Base-by-base conservation (phyloP, 30 jellyfish, hydroid and myxozoan genomes). In the Pseudorhiza aurosa region DNA sequence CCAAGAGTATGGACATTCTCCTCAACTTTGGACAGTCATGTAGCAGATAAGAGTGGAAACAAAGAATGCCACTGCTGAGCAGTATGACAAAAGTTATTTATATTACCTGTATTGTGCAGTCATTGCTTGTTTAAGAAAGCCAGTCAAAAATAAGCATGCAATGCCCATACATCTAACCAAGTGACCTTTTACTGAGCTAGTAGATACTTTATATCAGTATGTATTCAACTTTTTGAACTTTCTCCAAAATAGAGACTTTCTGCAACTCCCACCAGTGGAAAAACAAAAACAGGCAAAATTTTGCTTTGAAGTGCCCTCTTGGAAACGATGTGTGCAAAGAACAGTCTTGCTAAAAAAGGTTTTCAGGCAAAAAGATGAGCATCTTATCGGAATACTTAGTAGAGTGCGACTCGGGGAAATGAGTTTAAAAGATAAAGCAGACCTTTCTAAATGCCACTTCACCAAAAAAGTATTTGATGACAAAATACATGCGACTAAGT, bases 201-300 rank as follows among this genome's bases (percentile, higher is more conserved):
- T n/a, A n/a, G n/a, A n/a, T n/a, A n/a, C n/a, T n/a, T n/a, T n/a
- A n/a, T n/a, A n/a, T n/a, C n/a, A n/a, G n/a, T n/a, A n/a, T n/a
- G n/a, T n/a, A n/a, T n/a, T n/a, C n/a, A n/a, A n/a, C n/a, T n/a
- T n/a, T 39, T 39, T 39, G 7, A 39, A 1, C 24, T 6, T 53
- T 1, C 5, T 53, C 14, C 36, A 17, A n/a, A 1, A 17, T 68
- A 87, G 96, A 46, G 96, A 87, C 45, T 87, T 87, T 47, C 85
- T 87, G 2, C 96, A 87, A 89, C 89, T 87, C 31, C 96, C 96
- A 62, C 96, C 96, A 22, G 96, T 87, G 15, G 39, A 68, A 5
- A 58, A 39, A 30, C 14, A 17, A 8, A 27, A 33, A 12, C 58
- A 40, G 43, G 60, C 3, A 1, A 71, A 57, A 32, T 87, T 87